Evolutionary conservation across 1,140 invertebrate genomes (phyloP), one percentile per base, ranked within the genome.

Genomic region (Papilio xuthus): DNA sequence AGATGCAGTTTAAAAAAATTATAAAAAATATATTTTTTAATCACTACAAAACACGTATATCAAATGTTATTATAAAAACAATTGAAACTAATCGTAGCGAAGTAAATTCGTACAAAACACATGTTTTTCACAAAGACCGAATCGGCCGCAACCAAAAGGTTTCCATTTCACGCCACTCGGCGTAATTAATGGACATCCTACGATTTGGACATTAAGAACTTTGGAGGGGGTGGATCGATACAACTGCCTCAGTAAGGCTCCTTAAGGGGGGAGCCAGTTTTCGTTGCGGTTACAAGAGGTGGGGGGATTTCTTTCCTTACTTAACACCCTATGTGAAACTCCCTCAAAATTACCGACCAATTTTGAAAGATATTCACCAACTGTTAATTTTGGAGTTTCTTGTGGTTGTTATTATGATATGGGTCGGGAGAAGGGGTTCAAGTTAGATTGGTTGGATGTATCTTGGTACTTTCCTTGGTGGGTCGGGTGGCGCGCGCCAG

Each of bases 131-230:
- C 83, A 82, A 81, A 79, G 79, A 83, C 83, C 84, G 83, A 84
- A 87, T 87, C 87, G 83, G 23, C 20, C 42, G 15, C 71, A 44
- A 42, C 82, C 84, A 81, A 88, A 85, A 86, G 85, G 86, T 85
- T 88, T 85, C 85, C 85, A 86, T 87, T 90, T 88, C 85, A 87
- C 86, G 84, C 82, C 82, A 83, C 83, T 84, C 87, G 83, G 84
- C 87, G 90, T 92, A 90, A 92, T 91, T 90, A 91, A 92, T 92
- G 89, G 87, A 88, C 89, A 86, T 85, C 85, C 89, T 88, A 89
- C 91, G 86, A 93, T 91, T 88, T 90, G 89, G 87, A 85, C 85
- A 90, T 90, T 91, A 92, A 93, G 89, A 90, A 87, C 82, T 79
- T 83, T 70, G 71, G 83, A 84, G 86, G 89, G 89, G 86, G 79